phyloP scores from a whole-genome alignment of 2,113 vertebrate genomes.

The Equus przewalskii region DNA sequence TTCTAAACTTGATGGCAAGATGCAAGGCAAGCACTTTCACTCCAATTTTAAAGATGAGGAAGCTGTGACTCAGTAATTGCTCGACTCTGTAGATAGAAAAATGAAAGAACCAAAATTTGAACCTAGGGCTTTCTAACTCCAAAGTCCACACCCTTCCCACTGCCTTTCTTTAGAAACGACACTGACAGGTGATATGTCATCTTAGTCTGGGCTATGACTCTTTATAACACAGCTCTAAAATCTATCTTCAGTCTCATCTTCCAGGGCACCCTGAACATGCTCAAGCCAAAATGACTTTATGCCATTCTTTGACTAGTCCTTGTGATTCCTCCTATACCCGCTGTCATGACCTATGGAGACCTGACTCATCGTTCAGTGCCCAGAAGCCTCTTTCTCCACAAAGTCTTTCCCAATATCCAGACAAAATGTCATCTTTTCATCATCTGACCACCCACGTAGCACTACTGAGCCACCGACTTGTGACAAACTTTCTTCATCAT shows the following conservation, averaged over 20 bases:
- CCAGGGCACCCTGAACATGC: not conserved
- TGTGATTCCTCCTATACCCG: not conserved
- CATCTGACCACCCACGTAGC: not conserved
- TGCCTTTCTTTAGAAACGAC: not conserved
- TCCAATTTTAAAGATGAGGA: constrained; percentile 12
- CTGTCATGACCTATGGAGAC: not conserved
- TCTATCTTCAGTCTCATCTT: not conserved
- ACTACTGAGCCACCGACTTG: not conserved
- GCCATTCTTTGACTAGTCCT: not conserved
- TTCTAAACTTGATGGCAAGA: not conserved
- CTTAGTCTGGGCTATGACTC: not conserved
- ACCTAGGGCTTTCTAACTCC: not conserved
- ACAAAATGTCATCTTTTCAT: not conserved
- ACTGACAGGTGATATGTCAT: not conserved
- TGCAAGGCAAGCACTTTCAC: not conserved
- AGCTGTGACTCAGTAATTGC: not conserved
- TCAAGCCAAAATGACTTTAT: not conserved
- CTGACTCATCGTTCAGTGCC: not conserved
- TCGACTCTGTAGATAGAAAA: not conserved
- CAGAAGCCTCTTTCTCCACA: not conserved
- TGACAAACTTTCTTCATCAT: not conserved
- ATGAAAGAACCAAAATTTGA: not conserved
- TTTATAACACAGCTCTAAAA: not conserved
- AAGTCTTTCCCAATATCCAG: not conserved
- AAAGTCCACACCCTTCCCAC: not conserved